Percentiles rank a stretch among this genome's conserved stretches.
phyloP scores from a whole-genome alignment of 2,888 invertebrate genomes.

The Conops quadrifasciatus region DNA sequence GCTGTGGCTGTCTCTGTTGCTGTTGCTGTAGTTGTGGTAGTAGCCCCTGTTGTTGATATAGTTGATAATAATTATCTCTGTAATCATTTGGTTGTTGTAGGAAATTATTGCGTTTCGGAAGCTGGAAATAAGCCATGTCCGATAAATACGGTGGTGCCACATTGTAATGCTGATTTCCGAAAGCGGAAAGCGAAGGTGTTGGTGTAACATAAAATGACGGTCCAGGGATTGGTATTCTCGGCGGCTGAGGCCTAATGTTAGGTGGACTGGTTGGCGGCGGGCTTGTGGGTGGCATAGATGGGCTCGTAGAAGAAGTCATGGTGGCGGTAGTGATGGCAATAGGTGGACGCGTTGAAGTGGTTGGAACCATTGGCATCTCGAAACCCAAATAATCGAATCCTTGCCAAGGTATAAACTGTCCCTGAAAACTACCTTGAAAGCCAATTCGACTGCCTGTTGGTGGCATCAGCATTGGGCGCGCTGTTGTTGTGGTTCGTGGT shows the following conservation, averaged over 20 bases:
- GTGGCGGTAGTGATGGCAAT: constrained; percentile 28
- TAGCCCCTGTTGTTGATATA: constrained; percentile 31
- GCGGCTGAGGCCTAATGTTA: not conserved
- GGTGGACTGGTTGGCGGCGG: constrained; percentile 35
- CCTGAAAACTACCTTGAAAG: not conserved
- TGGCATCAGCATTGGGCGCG: not conserved
- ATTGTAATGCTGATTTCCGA: constrained; percentile 9
- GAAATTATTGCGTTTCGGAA: constrained; percentile 6
- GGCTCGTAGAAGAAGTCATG: constrained; percentile 23
- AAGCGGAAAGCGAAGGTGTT: not conserved
- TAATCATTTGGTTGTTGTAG: not conserved
- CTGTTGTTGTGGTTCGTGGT: constrained; percentile 18
- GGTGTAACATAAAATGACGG: constrained; percentile 1
- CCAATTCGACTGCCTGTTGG: not conserved
- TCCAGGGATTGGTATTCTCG: not conserved
- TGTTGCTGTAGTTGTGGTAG: constrained; percentile 1
- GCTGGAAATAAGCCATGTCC: constrained; percentile 38
- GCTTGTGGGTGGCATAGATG: constrained; percentile 15
- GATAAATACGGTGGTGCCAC: constrained; percentile 27
- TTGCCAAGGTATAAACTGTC: constrained; percentile 9
- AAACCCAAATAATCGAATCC: constrained; percentile 19
- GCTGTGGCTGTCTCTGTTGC: constrained; percentile 14
- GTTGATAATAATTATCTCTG: constrained; percentile 40
- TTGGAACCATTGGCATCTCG: not conserved
- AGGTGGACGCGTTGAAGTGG: constrained; percentile 29